Conservation (phyloP, 2,113 vertebrate genomes). For the Gambusia holbrooki region DNA sequence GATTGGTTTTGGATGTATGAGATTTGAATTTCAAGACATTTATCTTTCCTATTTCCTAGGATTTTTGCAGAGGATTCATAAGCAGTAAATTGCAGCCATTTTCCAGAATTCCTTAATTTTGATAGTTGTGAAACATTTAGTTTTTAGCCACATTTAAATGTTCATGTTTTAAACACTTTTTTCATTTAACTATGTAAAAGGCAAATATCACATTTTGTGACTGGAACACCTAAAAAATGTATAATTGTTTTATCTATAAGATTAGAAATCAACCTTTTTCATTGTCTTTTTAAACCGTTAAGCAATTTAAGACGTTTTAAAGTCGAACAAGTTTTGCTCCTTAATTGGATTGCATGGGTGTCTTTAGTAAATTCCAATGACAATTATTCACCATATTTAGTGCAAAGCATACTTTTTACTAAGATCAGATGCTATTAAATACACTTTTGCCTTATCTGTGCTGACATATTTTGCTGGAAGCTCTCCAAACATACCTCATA, state of each 20-base stretch:
- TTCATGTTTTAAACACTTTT: too few relatives aligned
- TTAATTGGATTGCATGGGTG: not conserved
- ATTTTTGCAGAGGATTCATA: not conserved
- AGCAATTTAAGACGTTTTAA: too few relatives aligned
- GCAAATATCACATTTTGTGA: too few relatives aligned
- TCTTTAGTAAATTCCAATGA: not conserved
- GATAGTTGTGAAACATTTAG: too few relatives aligned
- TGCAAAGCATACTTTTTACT: not conserved
- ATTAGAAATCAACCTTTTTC: too few relatives aligned
- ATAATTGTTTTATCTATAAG: too few relatives aligned
- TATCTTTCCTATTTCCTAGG: not conserved
- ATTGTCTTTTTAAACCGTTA: too few relatives aligned
- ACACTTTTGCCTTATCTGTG: not conserved
- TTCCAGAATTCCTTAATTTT: not conserved
- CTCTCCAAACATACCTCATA: not conserved
- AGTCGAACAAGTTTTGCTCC: too few relatives aligned
- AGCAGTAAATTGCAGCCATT: not conserved
- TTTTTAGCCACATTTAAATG: too few relatives aligned
- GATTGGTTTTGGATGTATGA: conserved; percentile 11
- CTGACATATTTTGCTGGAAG: not conserved
- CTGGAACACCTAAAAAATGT: too few relatives aligned
- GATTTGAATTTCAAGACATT: not conserved
- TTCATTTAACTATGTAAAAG: too few relatives aligned
- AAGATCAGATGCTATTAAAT: not conserved
- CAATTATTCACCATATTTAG: not conserved